These are phyloP conservation scores for Ammodramus savannarum DNA, from an alignment of 2,113 vertebrate species.

Conservation along the genomic window DNA sequence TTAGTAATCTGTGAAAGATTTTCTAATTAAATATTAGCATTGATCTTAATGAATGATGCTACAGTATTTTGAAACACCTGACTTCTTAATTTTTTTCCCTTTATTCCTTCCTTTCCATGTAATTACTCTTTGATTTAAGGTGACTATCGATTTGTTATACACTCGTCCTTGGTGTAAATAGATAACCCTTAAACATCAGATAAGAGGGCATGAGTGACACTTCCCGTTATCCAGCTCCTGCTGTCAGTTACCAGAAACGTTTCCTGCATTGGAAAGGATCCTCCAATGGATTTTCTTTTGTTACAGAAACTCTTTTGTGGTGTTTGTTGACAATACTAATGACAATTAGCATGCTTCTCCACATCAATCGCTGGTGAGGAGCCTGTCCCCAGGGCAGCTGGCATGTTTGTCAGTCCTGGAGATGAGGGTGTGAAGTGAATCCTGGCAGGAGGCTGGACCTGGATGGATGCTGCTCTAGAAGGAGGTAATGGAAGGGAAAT, in stretches of 20 bases:
- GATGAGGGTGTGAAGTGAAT: background rate
- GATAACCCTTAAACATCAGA: constrained; percentile 17
- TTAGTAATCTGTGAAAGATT: background rate
- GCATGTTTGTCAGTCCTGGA: background rate
- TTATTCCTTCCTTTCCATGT: background rate
- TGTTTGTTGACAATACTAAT: background rate
- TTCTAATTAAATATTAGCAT: background rate
- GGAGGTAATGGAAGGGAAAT: background rate
- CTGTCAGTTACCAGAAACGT: background rate
- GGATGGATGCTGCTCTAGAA: background rate
- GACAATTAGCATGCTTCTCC: background rate
- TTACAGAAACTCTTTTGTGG: background rate
- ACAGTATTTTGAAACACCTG: background rate
- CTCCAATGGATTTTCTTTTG: constrained; percentile 31
- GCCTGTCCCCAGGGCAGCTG: background rate
- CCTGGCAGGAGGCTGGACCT: background rate
- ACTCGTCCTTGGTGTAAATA: background rate
- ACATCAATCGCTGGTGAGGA: background rate
- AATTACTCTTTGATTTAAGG: constrained; percentile 11
- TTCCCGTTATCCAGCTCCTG: background rate
- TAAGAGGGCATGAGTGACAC: background rate
- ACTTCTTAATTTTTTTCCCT: background rate
- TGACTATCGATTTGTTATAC: constrained; percentile 23
- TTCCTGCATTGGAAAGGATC: constrained; percentile 9
- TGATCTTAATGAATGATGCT: background rate